Conservation (phyloP, 2,888 invertebrate genomes). For the Odontocerum albicorne region DNA sequence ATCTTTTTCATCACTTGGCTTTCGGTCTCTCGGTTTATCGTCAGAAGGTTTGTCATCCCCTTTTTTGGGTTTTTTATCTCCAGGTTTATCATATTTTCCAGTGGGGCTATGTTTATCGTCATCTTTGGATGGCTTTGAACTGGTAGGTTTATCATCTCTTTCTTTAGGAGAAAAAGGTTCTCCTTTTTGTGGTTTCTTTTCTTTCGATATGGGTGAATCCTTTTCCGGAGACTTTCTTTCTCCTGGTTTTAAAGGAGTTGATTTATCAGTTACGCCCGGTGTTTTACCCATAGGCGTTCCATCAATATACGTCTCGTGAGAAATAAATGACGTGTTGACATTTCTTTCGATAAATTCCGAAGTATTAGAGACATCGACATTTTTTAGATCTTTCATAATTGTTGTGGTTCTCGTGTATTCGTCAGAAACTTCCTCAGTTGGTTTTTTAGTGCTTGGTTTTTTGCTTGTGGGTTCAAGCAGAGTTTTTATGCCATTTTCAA, state of each 20-base stretch:
- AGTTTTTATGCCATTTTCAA: constrained; percentile 30
- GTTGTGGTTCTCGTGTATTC: constrained; percentile 7
- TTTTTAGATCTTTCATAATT: not conserved
- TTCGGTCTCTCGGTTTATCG: not conserved
- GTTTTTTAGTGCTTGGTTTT: constrained; percentile 13
- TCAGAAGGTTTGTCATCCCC: constrained; percentile 5
- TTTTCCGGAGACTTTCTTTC: not conserved
- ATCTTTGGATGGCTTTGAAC: not conserved
- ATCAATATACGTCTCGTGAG: not conserved
- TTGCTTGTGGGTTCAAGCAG: constrained; percentile 30
- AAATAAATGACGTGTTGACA: constrained; percentile 16
- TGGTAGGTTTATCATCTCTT: constrained; percentile 11
- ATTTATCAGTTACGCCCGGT: constrained; percentile 3
- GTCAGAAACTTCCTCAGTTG: not conserved
- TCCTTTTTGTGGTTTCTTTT: constrained; percentile 2
- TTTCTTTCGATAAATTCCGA: constrained; percentile 1
- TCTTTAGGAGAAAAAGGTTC: too few species aligned
- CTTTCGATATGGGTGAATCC: constrained; percentile 1
- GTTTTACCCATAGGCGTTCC: not conserved
- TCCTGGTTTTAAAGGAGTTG: constrained; percentile 10
- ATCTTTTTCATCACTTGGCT: not conserved
- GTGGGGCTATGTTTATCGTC: constrained; percentile 5
- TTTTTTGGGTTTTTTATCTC: too few species aligned
- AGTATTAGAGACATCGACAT: not conserved
- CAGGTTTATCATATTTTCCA: constrained; percentile 9